A percentile compares a stretch with the other conserved stretches of the same genome.
Evolutionary conservation across 2,113 vertebrate species (phyloP).

Genomic region (Cheilinus undulatus): DNA sequence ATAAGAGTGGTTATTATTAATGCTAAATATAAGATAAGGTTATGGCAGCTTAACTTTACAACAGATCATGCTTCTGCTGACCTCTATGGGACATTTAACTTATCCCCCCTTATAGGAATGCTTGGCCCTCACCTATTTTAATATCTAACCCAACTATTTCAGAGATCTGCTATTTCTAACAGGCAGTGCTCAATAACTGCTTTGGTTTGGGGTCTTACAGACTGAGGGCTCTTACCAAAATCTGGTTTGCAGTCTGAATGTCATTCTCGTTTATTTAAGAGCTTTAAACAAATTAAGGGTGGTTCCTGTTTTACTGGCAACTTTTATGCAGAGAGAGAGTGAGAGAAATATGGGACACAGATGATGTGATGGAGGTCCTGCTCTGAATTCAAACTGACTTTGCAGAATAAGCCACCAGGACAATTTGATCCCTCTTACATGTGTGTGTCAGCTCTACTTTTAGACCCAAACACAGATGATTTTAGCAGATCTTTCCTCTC

Average conservation of each 20-base stretch:
- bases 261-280: neutral
- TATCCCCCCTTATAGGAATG: too few species aligned
- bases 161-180: too few species aligned
- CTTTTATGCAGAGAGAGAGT: conserved; percentile 18
- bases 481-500: conserved; percentile 28
- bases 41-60: too few species aligned
- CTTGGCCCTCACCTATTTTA: too few species aligned
- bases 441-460: conserved; percentile 33
- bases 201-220: too few species aligned
- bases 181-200: too few species aligned
- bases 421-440: conserved; percentile 14
- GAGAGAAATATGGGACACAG: conserved; percentile 31
- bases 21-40: too few species aligned
- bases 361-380: conserved; percentile 36
- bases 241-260: neutral
- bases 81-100: too few species aligned
- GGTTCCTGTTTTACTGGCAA: conserved; percentile 21
- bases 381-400: conserved; percentile 34
- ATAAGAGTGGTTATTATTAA: too few species aligned
- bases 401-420: conserved; percentile 33
- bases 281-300: conserved; percentile 10
- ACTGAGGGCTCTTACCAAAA: conserved; percentile 1
- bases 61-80: too few species aligned
- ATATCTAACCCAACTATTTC: too few species aligned
- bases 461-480: conserved; percentile 18